Percentiles rank a stretch among this genome's conserved stretches.
Evolutionary conservation across 2,113 vertebrate genomes (phyloP).

Genomic region (Regulus satrapa): DNA sequence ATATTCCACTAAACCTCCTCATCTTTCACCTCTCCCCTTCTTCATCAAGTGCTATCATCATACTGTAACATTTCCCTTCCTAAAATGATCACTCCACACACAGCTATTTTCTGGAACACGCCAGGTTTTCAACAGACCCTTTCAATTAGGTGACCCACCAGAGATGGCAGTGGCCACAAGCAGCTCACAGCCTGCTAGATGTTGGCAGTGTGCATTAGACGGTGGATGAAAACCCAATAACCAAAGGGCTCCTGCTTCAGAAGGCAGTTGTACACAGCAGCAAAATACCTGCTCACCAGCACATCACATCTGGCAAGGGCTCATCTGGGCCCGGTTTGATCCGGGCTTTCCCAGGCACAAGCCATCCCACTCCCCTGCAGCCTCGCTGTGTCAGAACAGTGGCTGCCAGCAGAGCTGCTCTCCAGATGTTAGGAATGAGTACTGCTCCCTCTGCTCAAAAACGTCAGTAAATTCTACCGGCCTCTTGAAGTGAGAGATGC

Average conservation of each 20-base stretch:
- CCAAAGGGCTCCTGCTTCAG: background rate
- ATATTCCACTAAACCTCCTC: background rate
- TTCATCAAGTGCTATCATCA: fast-evolving
- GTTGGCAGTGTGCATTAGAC: background rate
- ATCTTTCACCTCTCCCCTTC: background rate
- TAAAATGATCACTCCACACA: background rate
- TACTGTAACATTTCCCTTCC: background rate
- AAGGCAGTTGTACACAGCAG: background rate
- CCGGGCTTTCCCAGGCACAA: background rate
- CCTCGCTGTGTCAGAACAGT: fast-evolving
- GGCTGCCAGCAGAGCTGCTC: background rate
- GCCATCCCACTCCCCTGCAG: fast-evolving
- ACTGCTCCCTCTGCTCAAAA: background rate
- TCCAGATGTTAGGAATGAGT: background rate
- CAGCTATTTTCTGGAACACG: background rate
- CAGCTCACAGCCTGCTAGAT: background rate
- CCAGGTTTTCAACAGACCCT: background rate
- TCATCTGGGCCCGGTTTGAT: background rate
- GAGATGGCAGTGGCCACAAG: background rate
- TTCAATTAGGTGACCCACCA: background rate
- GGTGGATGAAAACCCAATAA: background rate
- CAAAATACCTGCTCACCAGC: background rate
- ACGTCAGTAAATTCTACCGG: background rate
- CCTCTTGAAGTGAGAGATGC: background rate
- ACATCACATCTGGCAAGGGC: background rate